phyloP scores from a whole-genome alignment of 2,888 invertebrate species.

The Chrysolina oricalcia region DNA sequence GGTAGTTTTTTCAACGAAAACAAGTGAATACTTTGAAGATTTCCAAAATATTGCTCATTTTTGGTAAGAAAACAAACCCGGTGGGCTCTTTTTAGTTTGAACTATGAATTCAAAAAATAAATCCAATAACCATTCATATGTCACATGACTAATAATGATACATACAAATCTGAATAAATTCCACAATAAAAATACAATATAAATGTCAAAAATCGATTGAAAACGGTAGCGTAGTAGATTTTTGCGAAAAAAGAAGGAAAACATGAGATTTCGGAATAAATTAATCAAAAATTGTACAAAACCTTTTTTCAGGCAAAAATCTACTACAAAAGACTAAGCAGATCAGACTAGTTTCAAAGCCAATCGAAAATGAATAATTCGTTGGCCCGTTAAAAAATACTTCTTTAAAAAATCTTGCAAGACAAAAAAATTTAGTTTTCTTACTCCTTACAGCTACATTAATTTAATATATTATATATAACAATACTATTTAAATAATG shows the following conservation, averaged over 20 bases:
- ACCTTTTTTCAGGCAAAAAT: slow-evolving; percentile 39
- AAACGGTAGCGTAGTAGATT: slow-evolving; percentile 42
- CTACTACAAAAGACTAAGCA: slow-evolving; percentile 41
- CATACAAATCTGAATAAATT: slow-evolving; percentile 34
- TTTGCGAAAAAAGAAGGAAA: slow-evolving; percentile 42
- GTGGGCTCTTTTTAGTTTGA: slow-evolving; percentile 8
- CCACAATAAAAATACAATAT: slow-evolving; percentile 45
- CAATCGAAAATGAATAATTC: slow-evolving; percentile 41
- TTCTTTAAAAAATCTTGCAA: slow-evolving; percentile 54
- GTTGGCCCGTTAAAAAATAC: slow-evolving; percentile 42
- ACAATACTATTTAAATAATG: slow-evolving; percentile 74
- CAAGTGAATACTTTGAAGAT: slow-evolving; percentile 17
- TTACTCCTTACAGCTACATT: slow-evolving; percentile 68
- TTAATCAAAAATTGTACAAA: slow-evolving; percentile 48
- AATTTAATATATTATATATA: slow-evolving; percentile 75
- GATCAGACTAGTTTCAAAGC: slow-evolving; percentile 48
- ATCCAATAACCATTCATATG: slow-evolving; percentile 23
- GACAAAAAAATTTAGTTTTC: slow-evolving; percentile 59
- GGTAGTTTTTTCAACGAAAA: slow-evolving; percentile 9
- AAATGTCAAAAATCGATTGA: slow-evolving; percentile 47
- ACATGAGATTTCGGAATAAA: slow-evolving; percentile 50
- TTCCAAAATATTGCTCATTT: slow-evolving; percentile 23
- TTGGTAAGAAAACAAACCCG: slow-evolving; percentile 15
- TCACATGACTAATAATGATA: slow-evolving; percentile 25
- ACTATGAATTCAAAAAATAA: slow-evolving; percentile 8